Percentiles rank a stretch among this genome's conserved stretches.
Evolutionary conservation across 1,140 invertebrate species (phyloP).

Genomic region (Drosophila fuyamai): DNA sequence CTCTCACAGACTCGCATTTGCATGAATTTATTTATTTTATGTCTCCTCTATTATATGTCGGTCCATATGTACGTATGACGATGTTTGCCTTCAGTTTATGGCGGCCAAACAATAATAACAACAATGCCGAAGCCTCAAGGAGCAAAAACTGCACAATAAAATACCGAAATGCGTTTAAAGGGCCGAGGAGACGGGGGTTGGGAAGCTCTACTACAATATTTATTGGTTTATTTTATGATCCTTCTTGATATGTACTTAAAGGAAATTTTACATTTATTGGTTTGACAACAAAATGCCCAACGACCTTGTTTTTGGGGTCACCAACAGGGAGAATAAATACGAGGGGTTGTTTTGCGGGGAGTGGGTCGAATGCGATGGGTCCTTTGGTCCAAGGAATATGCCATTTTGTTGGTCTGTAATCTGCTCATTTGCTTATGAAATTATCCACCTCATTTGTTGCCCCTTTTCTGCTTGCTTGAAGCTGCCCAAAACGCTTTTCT

Average conservation of each 20-base stretch:
- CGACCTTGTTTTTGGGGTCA: slow-evolving; percentile 49
- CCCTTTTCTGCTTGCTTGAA: slow-evolving; percentile 74
- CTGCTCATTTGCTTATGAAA: slow-evolving; percentile 82
- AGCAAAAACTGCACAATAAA: slow-evolving; percentile 72
- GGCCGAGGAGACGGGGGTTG: not conserved
- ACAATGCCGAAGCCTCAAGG: slow-evolving; percentile 51
- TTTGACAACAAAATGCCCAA: slow-evolving; percentile 75
- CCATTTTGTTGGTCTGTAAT: slow-evolving; percentile 77
- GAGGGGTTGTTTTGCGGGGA: slow-evolving; percentile 4
- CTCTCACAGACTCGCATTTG: slow-evolving; percentile 52
- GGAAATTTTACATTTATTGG: slow-evolving; percentile 82
- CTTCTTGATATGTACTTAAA: slow-evolving; percentile 79
- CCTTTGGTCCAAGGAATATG: slow-evolving; percentile 62
- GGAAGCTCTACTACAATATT: slow-evolving; percentile 59
- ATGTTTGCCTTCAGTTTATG: slow-evolving; percentile 49
- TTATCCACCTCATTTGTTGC: slow-evolving; percentile 81
- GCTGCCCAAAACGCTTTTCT: slow-evolving; percentile 28
- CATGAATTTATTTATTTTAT: slow-evolving; percentile 82
- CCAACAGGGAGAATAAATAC: slow-evolving; percentile 18
- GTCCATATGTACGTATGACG: slow-evolving; percentile 14
- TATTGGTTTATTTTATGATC: slow-evolving; percentile 82
- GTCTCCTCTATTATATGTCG: slow-evolving; percentile 52
- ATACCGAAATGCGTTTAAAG: slow-evolving; percentile 49
- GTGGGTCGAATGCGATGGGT: slow-evolving; percentile 52
- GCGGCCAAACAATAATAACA: slow-evolving; percentile 55